A percentile compares a stretch with the other conserved stretches of the same genome.
Evolutionary conservation across 2,113 vertebrate species (phyloP).

Genomic region (Anoura caudifer): DNA sequence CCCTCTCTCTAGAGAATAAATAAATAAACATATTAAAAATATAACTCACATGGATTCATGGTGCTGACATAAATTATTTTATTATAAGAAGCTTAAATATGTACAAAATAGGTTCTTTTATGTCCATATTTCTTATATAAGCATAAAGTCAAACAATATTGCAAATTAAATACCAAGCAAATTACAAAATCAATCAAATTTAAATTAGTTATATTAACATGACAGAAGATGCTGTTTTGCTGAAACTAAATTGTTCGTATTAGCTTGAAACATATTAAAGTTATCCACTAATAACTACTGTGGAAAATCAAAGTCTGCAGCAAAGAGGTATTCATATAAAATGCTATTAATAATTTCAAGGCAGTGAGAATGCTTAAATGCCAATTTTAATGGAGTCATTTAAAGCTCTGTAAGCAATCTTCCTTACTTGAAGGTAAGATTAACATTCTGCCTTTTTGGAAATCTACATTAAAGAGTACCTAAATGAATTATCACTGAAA

Average conservation of each 20-base stretch:
- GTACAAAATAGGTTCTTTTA: background rate
- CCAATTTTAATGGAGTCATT: background rate
- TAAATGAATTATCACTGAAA: background rate
- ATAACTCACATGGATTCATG: background rate
- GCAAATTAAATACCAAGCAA: background rate
- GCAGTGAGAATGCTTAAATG: background rate
- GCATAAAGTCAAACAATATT: background rate
- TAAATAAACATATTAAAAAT: too few species aligned
- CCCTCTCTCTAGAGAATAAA: too few species aligned
- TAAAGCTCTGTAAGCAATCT: background rate
- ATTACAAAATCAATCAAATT: background rate
- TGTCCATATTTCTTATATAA: background rate
- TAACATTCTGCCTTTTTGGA: background rate
- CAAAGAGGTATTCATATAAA: background rate
- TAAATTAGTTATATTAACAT: background rate
- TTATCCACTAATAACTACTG: background rate
- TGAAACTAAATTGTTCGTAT: slow-evolving; percentile 2
- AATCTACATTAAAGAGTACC: background rate
- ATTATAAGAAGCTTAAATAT: background rate
- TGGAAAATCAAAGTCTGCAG: background rate
- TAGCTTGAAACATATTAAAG: background rate
- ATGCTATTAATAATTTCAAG: background rate
- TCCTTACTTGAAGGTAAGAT: background rate
- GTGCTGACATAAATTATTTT: background rate
- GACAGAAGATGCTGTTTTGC: background rate